phyloP scores from a whole-genome alignment of 2,888 invertebrate genomes.

The Synergus umbraculus region DNA sequence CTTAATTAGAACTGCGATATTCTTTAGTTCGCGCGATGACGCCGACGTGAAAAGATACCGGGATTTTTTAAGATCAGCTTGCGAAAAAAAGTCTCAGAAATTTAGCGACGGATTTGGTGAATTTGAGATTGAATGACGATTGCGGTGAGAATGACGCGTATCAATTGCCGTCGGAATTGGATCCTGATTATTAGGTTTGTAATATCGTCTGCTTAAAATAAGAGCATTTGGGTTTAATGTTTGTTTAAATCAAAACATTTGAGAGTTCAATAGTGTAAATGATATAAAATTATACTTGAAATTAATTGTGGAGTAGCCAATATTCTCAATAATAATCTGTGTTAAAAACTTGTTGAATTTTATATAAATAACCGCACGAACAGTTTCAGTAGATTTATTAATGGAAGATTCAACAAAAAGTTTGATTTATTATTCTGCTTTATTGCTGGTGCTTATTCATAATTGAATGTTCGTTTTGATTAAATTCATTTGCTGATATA shows the following conservation, averaged over 20 bases:
- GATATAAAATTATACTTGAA: neutral
- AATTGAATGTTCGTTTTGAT: too few relatives aligned
- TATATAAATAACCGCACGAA: neutral
- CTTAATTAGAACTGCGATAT: constrained; percentile 77
- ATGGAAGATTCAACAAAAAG: neutral
- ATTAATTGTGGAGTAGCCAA: neutral
- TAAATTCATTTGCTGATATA: too few relatives aligned
- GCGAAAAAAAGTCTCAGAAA: neutral
- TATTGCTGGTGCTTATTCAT: too few relatives aligned
- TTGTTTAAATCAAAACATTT: neutral
- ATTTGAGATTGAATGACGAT: neutral
- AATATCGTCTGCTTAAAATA: neutral
- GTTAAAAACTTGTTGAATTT: neutral
- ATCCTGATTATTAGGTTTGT: constrained; percentile 1
- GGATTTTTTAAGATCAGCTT: constrained; percentile 54
- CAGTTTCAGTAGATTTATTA: neutral
- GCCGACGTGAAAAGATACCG: constrained; percentile 75
- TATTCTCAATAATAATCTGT: neutral
- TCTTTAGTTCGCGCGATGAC: constrained; percentile 77
- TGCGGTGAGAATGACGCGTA: neutral
- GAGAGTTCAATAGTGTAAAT: neutral
- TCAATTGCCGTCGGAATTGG: constrained; percentile 29
- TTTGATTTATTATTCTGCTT: neutral
- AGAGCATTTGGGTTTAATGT: neutral
- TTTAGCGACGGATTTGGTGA: neutral